Evolutionary conservation across 2,113 vertebrate genomes (phyloP).

Genomic region (Varanus komodoensis): DNA sequence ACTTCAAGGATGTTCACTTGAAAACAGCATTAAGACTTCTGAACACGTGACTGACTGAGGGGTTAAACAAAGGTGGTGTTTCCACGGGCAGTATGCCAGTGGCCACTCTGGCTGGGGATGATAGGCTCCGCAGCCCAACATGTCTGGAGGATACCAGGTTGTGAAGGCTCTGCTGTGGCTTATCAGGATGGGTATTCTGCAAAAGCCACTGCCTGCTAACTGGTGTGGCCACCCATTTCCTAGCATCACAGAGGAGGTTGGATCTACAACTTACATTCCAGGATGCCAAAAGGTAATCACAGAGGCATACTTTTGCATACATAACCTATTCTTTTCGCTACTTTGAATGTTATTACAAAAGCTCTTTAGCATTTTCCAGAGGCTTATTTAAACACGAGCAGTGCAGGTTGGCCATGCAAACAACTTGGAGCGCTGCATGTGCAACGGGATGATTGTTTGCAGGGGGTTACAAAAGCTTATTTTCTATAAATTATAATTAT

Average conservation of each 20-base stretch:
- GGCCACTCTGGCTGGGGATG: too few species aligned
- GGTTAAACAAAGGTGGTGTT: background rate
- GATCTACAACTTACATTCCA: slow-evolving; percentile 29
- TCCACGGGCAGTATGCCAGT: background rate
- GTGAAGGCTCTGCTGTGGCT: background rate
- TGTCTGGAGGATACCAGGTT: too few species aligned
- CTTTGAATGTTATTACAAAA: background rate
- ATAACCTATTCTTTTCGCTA: background rate
- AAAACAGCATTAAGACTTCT: slow-evolving; percentile 31
- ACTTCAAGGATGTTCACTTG: slow-evolving; percentile 25
- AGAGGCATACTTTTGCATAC: background rate
- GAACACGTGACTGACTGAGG: slow-evolving; percentile 5
- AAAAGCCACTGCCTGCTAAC: slow-evolving; percentile 13
- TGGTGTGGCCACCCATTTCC: background rate
- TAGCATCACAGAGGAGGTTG: background rate
- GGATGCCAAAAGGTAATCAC: background rate
- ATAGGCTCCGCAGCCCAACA: too few species aligned
- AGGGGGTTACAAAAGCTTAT: slow-evolving; percentile 11
- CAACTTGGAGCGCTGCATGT: background rate
- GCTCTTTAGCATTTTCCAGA: background rate
- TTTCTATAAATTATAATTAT: slow-evolving; percentile 18
- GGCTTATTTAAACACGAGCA: background rate
- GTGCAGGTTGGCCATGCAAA: background rate
- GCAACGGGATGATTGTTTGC: background rate
- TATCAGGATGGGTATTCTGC: slow-evolving; percentile 25